These are phyloP conservation scores for Manis crassicaudata DNA, from an alignment of 2,797 vertebrate genomes.

Conservation along the genomic window DNA sequence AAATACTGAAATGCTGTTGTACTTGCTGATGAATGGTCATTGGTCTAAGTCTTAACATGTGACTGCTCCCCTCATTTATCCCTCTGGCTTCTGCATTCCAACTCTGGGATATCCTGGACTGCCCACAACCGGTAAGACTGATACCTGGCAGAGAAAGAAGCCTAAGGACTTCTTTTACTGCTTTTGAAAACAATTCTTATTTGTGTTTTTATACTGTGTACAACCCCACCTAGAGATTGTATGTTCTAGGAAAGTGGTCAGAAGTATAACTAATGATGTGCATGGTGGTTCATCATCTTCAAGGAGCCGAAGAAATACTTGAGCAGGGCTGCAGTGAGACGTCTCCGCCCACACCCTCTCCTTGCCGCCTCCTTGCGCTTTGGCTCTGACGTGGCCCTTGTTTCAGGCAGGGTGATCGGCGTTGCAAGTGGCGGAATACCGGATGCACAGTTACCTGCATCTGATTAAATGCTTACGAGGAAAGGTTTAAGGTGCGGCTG, in stretches of 20 bases:
- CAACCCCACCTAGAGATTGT: neutral
- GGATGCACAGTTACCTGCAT: neutral
- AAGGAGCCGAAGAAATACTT: neutral
- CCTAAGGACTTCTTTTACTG: neutral
- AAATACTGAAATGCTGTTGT: constrained; percentile 41
- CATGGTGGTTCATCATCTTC: neutral
- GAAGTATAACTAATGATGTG: neutral
- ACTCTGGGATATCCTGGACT: neutral
- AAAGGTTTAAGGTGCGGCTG: neutral
- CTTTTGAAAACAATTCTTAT: neutral
- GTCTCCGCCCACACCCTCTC: neutral
- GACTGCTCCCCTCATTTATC: neutral
- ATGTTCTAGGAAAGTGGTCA: neutral
- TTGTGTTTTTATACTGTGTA: neutral
- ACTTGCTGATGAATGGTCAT: neutral
- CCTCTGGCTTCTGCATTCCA: neutral
- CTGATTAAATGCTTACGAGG: neutral
- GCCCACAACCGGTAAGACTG: neutral
- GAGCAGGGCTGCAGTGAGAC: neutral
- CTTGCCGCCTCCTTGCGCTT: neutral
- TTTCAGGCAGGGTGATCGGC: neutral
- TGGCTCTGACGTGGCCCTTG: neutral
- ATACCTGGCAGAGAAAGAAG: neutral
- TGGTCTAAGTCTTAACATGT: neutral
- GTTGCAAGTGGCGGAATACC: neutral